Base-by-base conservation (phyloP, 2,797 vertebrate genomes). In the Sebastolobus altivelis region DNA sequence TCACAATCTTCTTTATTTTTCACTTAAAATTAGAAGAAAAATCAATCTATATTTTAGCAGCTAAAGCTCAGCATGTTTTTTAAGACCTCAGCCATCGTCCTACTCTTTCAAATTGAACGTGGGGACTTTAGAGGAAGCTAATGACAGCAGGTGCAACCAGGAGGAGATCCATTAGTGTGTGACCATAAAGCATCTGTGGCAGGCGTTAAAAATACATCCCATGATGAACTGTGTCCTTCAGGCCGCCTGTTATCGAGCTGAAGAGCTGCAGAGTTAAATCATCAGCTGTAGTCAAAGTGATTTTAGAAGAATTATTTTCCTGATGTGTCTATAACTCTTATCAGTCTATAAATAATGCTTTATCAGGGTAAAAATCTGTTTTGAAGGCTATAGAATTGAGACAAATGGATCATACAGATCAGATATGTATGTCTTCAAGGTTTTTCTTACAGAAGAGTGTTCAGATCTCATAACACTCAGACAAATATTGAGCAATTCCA, bases 181-280 rank as follows among this genome's bases (percentile, higher is more conserved):
- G 65, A 55, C 65, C n/a, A 27, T 75, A 61, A 85, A 81, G 20
- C 66, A 49, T 61, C 79, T 10, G 4, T 56, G 55, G 49, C 49
- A 52, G 49, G 60, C 43, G 46, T 71, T 35, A 16, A 16, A 35
- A 16, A 80, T 62, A 59, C 69, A 58, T 37, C 62, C 27, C 20
- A n/a, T 52, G 0, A n/a, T 35, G 20, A 52, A 59, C 65, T 29
- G 59, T 1, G n/a, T 29, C 46, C 11, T 63, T 60, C 27, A 43
- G 16, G 16, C 33, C 0, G 7, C 14, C 56, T n/a, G 25, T 46
- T 61, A 2, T 14, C 2, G 10, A 63, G 95, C 61, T n/a, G 65
- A 38, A 66, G 96, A 97, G 87, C 89, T 97, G 89, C 93, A 97
- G 87, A 94, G 94, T 83, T 96, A 97, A 81, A 27, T n/a, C 3